These are phyloP conservation scores for Odocoileus virginianus DNA, from an alignment of 2,113 vertebrate genomes.

Conservation along the genomic window DNA sequence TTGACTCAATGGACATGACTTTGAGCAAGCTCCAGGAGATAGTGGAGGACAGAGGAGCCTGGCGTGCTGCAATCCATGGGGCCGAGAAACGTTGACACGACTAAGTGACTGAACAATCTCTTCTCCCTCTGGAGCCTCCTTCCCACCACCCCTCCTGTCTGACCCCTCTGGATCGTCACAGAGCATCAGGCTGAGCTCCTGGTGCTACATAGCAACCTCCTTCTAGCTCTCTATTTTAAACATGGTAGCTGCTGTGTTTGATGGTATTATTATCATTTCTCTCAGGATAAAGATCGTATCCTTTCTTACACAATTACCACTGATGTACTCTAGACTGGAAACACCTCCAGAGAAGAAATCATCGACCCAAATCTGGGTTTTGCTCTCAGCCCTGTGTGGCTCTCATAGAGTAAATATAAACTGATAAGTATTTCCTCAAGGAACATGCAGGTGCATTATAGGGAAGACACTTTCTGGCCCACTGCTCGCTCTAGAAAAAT, in stretches of 20 bases:
- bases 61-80: background rate
- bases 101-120: background rate
- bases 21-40: background rate
- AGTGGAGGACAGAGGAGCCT: background rate
- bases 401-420: background rate
- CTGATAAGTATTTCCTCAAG: background rate
- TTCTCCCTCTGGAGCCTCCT: background rate
- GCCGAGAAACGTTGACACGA: accelerated
- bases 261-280: background rate
- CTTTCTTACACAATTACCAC: background rate
- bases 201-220: background rate
- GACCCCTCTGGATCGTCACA: background rate
- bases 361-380: background rate
- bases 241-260: accelerated
- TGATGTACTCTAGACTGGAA: background rate
- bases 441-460: background rate
- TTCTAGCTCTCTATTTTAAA: background rate
- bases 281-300: background rate
- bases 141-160: background rate
- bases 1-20: background rate
- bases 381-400: background rate
- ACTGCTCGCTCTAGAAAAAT: background rate
- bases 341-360: background rate
- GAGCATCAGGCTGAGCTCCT: background rate
- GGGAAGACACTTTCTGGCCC: background rate